phyloP scores from a whole-genome alignment of 2,797 vertebrate species.

The Pelochelys cantorii region DNA sequence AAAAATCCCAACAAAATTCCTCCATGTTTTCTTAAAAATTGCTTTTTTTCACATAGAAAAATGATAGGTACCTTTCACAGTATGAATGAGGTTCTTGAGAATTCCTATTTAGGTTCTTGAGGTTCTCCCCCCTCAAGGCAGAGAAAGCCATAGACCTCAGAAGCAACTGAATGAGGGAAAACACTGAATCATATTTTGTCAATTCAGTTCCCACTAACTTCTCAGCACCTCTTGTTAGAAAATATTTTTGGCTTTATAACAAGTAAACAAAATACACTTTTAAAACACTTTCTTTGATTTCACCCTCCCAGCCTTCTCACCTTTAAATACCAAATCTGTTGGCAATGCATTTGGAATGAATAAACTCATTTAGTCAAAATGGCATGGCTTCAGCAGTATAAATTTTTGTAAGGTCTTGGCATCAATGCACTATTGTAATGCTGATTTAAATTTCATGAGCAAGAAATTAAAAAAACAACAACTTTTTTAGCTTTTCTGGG shows the following conservation, averaged over 20 bases:
- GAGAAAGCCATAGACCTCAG: conserved; percentile 39
- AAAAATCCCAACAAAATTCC: conserved; percentile 52
- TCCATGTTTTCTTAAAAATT: not conserved
- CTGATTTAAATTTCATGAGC: conserved; percentile 62
- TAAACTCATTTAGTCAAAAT: conserved; percentile 67
- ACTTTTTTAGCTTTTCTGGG: conserved; percentile 44
- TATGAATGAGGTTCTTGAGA: not conserved
- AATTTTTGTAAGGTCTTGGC: conserved; percentile 51
- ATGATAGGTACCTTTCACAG: not conserved
- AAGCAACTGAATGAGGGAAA: conserved; percentile 51
- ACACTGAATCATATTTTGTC: conserved; percentile 35
- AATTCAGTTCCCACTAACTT: conserved; percentile 36
- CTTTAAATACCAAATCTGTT: conserved; percentile 59
- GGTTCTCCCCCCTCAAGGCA: conserved; percentile 15
- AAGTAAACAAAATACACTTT: conserved; percentile 62
- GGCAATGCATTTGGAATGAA: conserved; percentile 65
- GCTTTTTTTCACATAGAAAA: conserved; percentile 3
- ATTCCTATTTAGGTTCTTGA: not conserved
- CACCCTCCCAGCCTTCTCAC: conserved; percentile 49
- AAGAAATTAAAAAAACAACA: conserved; percentile 45
- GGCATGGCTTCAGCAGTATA: conserved; percentile 62
- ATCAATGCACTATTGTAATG: conserved; percentile 67
- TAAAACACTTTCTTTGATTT: conserved; percentile 69
- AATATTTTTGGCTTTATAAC: conserved; percentile 59
- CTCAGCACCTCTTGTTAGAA: conserved; percentile 50